These are phyloP conservation scores for Bucorvus abyssinicus DNA, from an alignment of 2,797 vertebrate genomes.

Conservation along the genomic window DNA sequence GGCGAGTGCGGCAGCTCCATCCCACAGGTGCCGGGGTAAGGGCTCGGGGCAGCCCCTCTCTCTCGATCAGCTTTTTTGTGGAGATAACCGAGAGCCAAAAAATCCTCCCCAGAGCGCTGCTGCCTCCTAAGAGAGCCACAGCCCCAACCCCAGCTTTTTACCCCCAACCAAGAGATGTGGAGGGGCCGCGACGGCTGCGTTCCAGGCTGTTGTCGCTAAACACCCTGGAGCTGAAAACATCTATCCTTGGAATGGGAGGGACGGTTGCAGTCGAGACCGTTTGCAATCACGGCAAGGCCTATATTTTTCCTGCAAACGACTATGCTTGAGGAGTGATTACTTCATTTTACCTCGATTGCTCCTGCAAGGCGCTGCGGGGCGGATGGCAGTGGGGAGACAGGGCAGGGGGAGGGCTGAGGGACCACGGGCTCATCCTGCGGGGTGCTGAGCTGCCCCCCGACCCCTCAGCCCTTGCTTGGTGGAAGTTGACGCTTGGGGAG, in stretches of 20 bases:
- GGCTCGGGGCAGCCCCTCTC: neutral
- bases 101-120: neutral
- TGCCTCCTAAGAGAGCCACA: neutral
- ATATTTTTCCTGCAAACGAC: constrained; percentile 55
- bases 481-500: neutral
- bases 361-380: neutral
- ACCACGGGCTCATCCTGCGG: neutral
- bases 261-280: neutral
- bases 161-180: neutral
- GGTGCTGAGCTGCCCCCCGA: neutral
- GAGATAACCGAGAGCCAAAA: neutral
- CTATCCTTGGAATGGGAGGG: neutral
- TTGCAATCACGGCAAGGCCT: constrained; percentile 24
- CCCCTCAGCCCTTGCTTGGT: neutral
- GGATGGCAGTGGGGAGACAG: neutral
- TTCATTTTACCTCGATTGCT: constrained; percentile 54
- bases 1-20: neutral
- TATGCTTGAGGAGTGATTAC: constrained; percentile 48
- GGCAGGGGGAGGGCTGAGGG: neutral
- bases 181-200: accelerated
- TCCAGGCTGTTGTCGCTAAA: neutral
- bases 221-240: neutral
- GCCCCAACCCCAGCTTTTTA: neutral
- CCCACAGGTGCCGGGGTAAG: accelerated
- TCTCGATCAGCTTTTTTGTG: neutral